Conservation (phyloP, 2,888 invertebrate genomes). For the Calliopum simillimum region DNA sequence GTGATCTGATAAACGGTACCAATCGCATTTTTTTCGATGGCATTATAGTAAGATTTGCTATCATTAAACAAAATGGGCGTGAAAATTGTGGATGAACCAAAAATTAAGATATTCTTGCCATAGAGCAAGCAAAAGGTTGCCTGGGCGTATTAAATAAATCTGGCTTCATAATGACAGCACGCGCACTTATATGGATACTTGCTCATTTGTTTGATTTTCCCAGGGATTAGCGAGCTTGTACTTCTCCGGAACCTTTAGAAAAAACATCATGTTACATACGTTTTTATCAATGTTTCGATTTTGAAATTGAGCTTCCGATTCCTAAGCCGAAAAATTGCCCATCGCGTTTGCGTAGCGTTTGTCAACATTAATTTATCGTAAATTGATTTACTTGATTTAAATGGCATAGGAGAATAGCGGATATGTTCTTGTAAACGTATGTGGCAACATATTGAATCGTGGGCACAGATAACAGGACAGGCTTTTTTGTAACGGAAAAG, state of each 20-base stretch:
- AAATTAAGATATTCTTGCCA: not conserved
- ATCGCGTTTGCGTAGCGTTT: slow-evolving; percentile 1
- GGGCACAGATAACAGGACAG: too few relatives aligned
- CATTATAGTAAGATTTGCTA: slow-evolving; percentile 45
- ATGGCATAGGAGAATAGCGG: too few relatives aligned
- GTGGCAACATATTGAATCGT: too few relatives aligned
- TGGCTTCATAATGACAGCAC: not conserved
- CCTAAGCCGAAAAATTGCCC: slow-evolving; percentile 9
- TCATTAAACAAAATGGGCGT: slow-evolving; percentile 65
- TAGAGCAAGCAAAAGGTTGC: slow-evolving; percentile 4
- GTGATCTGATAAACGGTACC: slow-evolving; percentile 59
- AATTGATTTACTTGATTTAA: slow-evolving; percentile 16
- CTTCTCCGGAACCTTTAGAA: not conserved
- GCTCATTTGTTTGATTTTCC: slow-evolving; percentile 59
- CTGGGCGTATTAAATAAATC: slow-evolving; percentile 18
- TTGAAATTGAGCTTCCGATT: not conserved
- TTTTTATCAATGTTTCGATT: not conserved
- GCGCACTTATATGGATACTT: slow-evolving; percentile 6
- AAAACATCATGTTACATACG: slow-evolving; percentile 19
- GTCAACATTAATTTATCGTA: slow-evolving; percentile 18
- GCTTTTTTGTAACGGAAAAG: too few relatives aligned
- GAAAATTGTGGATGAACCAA: slow-evolving; percentile 62
- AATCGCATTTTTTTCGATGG: slow-evolving; percentile 56
- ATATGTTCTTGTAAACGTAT: too few relatives aligned
- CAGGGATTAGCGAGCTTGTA: slow-evolving; percentile 42